Evolutionary conservation across 1,140 invertebrate genomes (phyloP).

Genomic region (Gyrodactylus bullatarudis): DNA sequence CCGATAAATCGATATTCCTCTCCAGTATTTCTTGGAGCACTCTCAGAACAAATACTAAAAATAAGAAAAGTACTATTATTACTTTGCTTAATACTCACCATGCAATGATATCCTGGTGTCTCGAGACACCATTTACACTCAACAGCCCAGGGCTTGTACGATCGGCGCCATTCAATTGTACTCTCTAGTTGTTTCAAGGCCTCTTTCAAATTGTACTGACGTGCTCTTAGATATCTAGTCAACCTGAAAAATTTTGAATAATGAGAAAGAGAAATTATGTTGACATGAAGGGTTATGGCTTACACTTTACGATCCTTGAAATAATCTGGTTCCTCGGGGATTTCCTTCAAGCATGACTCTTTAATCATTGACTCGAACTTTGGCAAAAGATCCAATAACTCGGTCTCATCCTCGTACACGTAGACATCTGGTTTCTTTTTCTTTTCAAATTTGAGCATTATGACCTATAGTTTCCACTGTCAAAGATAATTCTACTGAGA

Average conservation of each 20-base stretch:
- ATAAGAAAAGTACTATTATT: no score
- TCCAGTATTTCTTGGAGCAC: no score
- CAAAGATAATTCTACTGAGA: no score
- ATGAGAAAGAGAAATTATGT: no score
- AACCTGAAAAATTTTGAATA: constrained; percentile 10
- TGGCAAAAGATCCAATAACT: neutral
- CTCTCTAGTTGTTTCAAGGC: constrained; percentile 13
- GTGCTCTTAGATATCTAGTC: constrained; percentile 13
- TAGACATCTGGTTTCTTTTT: neutral
- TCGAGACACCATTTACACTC: constrained; percentile 16
- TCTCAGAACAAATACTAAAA: no score
- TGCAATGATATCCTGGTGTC: constrained; percentile 15
- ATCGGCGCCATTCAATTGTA: constrained; percentile 15
- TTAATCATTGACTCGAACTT: neutral
- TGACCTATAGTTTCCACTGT: no score
- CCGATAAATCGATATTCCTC: no score
- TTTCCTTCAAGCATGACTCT: neutral
- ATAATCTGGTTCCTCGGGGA: neutral
- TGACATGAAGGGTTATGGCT: neutral
- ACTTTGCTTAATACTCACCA: constrained; percentile 13
- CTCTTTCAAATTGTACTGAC: constrained; percentile 15
- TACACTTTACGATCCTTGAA: neutral
- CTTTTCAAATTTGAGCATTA: neutral
- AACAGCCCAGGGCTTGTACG: constrained; percentile 11
- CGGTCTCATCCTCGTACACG: neutral